These are phyloP conservation scores for Enteromius argenteus DNA, from an alignment of 2,797 vertebrate species.

Conservation along the genomic window DNA sequence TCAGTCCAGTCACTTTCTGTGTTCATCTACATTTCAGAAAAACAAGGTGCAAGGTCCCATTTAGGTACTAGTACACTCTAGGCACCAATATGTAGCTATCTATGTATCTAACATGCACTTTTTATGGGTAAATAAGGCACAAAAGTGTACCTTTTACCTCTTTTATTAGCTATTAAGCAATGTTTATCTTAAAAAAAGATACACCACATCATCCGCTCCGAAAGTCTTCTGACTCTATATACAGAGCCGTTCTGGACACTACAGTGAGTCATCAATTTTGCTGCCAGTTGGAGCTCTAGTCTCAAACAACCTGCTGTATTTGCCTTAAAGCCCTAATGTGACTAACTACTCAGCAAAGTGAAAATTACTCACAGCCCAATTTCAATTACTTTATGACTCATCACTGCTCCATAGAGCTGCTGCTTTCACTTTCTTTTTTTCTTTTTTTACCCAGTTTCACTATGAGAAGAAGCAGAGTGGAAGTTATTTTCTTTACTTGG, in stretches of 20 bases:
- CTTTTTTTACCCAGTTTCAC: neutral
- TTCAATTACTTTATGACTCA: slow-evolving; percentile 16
- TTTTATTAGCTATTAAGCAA: slow-evolving; percentile 13
- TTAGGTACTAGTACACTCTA: neutral
- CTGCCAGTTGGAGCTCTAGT: neutral
- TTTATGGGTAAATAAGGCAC: neutral
- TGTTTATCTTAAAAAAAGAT: neutral
- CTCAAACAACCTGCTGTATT: slow-evolving; percentile 7
- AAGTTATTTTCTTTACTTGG: neutral
- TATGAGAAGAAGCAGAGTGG: neutral
- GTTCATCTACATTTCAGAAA: neutral
- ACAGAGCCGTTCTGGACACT: neutral
- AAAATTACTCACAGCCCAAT: slow-evolving; percentile 17
- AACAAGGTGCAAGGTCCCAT: neutral
- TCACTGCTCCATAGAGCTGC: neutral
- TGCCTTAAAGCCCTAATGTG: slow-evolving; percentile 13
- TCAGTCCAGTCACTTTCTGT: neutral
- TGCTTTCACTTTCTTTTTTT: neutral
- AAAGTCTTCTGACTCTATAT: slow-evolving; percentile 2
- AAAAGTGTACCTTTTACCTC: neutral
- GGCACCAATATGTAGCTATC: neutral
- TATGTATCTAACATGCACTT: neutral
- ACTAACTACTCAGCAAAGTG: slow-evolving; percentile 7
- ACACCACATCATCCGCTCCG: neutral
- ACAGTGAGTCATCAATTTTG: neutral